Base-by-base conservation (phyloP, 2,888 invertebrate species). In the Cryptus viduatorius region DNA sequence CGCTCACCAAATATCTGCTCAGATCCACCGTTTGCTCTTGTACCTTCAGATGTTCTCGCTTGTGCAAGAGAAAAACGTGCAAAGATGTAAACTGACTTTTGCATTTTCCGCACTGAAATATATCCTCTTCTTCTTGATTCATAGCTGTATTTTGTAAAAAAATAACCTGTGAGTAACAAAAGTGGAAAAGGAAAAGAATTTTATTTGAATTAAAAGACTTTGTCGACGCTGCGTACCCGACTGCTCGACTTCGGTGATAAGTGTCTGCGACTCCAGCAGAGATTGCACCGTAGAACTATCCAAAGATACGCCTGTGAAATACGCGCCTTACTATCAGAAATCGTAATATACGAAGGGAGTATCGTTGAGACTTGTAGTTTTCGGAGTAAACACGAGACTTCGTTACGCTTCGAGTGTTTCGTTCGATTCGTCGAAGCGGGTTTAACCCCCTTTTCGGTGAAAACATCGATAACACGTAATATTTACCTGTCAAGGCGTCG, bases 41-140 rank as follows among this genome's bases (percentile, higher is more conserved):
- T 56, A 91, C 86, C 82, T 92, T 93, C 50, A 89, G 87, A 73
- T 94, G 94, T 48, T 94, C 93, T 78, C 94, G 94, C 92, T 96
- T 96, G 92, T 96, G 96, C 67, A 94, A 92, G 78, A 96, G 91
- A 91, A 96, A 96, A 79, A 94, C 89, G 79, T 94, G 92, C 84
- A 96, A 92, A 0, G 95, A 95, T 64, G 95, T 95, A 90, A 96
- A 96, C 88, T 96, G 95, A 84, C 95, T 94, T 92, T 96, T 96
- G 91, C 96, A 96, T 90, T 95, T 94, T 42, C 96, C 96, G 93
- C 96, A 96, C 86, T 96, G 96, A 92, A 96, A 96, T 80, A 96
- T 94, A 93, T 96, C 96, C 88, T 96, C 96, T 81, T 96, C 95
- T 87, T 95, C 95, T 83, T 93, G 92, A 86, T 93, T 92, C 19